Evolutionary conservation across 2,888 invertebrate species (phyloP), one percentile per base, ranked within the genome.

Genomic region (Pecten maximus): DNA sequence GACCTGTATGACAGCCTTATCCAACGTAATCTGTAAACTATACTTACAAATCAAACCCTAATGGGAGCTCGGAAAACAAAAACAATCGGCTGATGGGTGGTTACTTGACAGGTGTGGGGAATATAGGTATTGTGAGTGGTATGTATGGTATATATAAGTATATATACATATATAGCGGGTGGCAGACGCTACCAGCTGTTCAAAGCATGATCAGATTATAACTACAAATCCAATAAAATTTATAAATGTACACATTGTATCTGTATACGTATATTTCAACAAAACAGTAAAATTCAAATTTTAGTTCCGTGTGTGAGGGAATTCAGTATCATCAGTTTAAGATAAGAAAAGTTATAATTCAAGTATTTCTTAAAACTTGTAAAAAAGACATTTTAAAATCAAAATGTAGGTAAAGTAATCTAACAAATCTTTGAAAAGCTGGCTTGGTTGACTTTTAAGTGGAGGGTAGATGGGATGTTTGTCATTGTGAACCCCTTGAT

Each of bases 381-480:
- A 54, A 54, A 54, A 54, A 23, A 6, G 0, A 12, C 35, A 74
- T 3, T 74, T 74, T 74, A 10, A 35, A 74, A 35, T 74, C 23
- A 12, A 35, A 35, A 74, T 35, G 12, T 74, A 35, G 28, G 2
- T 10, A 28, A 35, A 12, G 19, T 28, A 74, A 74, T 74, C 74
- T 74, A 35, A 74, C 74, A 35, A 35, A 28, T 15, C 74, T 74
- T 74, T 35, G 74, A 35, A 74, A 74, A 35, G 10, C 15, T 74
- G 6, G 74, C 6, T 74, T 74, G 74, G 28, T 74, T 1, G 74
- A 74, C 74, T 28, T 35, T 54, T 74, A 74, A 74, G 74, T 74
- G 74, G 74, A 74, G 10, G 74, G 74, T 35, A 15, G 74, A 74
- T 74, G 15, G 74, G 74, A 74, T 74, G 74, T 74, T 74, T 74